Percentiles rank a stretch among this genome's conserved stretches.
phyloP scores from a whole-genome alignment of 2,888 invertebrate genomes.

The Mallateleia sp. region DNA sequence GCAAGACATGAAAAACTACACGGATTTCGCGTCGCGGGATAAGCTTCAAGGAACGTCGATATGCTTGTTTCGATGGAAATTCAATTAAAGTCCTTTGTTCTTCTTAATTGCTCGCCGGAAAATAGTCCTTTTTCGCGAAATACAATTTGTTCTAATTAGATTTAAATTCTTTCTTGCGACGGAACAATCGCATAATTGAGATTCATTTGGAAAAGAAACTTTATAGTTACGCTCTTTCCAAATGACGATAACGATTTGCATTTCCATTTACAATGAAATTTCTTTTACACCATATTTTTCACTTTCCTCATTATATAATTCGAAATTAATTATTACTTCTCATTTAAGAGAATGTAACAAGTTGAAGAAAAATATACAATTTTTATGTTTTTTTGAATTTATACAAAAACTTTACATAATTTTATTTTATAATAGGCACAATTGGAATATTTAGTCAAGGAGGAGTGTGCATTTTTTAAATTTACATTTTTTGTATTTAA shows the following conservation, averaged over 20 bases:
- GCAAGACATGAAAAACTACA: conserved; percentile 36
- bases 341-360: too few species aligned
- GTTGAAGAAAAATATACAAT: too few species aligned
- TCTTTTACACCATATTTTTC: background rate
- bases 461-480: too few species aligned
- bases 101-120: conserved; percentile 2
- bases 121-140: conserved; percentile 44
- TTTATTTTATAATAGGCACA: too few species aligned
- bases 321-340: background rate
- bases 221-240: conserved; percentile 12
- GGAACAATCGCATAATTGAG: conserved; percentile 24
- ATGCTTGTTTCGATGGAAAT: conserved; percentile 37
- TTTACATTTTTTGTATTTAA: too few species aligned
- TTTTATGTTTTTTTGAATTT: too few species aligned
- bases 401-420: too few species aligned
- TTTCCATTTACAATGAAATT: conserved; percentile 15
- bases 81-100: conserved; percentile 51
- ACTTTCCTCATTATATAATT: background rate
- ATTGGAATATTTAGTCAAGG: too few species aligned
- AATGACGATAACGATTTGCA: conserved; percentile 18
- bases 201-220: conserved; percentile 49
- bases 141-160: conserved; percentile 52
- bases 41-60: conserved; percentile 7
- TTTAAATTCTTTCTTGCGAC: conserved; percentile 29
- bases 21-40: background rate